Base-by-base conservation (phyloP, 2,797 vertebrate species). In the Lophura swinhoii region DNA sequence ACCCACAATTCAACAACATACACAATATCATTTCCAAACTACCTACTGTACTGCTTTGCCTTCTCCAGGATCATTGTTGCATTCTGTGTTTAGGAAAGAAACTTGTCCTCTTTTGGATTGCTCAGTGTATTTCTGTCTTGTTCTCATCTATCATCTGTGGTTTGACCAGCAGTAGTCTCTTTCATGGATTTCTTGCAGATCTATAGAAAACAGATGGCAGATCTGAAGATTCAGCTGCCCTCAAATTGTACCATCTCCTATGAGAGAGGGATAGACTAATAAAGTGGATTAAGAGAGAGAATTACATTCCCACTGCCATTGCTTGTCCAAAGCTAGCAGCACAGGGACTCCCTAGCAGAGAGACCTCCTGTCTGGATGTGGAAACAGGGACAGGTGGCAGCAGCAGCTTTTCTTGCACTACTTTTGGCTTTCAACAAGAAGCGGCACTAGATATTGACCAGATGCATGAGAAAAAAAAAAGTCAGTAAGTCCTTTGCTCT, bases 161-260 rank as follows among this genome's bases (percentile, higher is more conserved):
- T 95, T 76, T 79, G 77, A 92, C 81, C 86, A 82, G 71, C 53
- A 84, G 18, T 43, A 66, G n/a, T 59, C 59, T 70, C 48, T 43
- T 81, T 58, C 55, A 21, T 44, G 58, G 12, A 10, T 46, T 44
- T 79, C 73, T 90, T 63, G 37, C 43, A 70, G 71, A 24, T 86
- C 68, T 68, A 15, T 6, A 8, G 55, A 60, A 91, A 90, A 74
- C 91, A 94, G 83, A 91, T 75, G 71, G 80, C 43, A 90, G 35
- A 84, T 76, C 28, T 59, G 75, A 92, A 86, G 55, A 75, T 92
- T 92, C 88, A 88, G 24, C 51, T 96, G 60, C 56, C 88, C 59
- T 64, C 22, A 72, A 76, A 92, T 26, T 73, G 5, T 75, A 44
- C 73, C 51, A 60, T 71, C 76, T 91, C 74, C 68, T 88, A 51